phyloP scores from a whole-genome alignment of 2,113 vertebrate species.

The Lucifuga dentata region DNA sequence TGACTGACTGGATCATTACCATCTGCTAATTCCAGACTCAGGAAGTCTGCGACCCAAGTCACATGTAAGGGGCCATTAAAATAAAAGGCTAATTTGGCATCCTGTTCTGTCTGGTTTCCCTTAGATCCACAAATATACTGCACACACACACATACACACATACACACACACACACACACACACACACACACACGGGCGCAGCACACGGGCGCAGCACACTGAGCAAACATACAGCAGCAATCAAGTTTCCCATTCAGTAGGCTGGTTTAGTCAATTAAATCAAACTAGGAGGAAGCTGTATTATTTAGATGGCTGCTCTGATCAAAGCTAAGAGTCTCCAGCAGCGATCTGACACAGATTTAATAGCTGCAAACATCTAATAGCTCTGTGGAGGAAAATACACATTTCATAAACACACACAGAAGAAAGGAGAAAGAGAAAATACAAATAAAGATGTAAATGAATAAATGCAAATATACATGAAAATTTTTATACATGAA shows the following conservation, averaged over 20 bases:
- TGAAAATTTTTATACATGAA: background rate
- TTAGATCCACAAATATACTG: conserved; percentile 26
- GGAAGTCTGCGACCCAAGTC: conserved; percentile 65
- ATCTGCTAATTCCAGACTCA: conserved; percentile 60
- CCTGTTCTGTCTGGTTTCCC: conserved; percentile 50
- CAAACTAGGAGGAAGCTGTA: conserved; percentile 63
- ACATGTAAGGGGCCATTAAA: conserved; percentile 39
- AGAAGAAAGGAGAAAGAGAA: conserved; percentile 6
- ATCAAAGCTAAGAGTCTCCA: conserved; percentile 67
- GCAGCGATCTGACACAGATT: conserved; percentile 47
- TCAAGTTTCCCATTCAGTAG: conserved; percentile 53
- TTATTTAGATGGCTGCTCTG: conserved; percentile 63
- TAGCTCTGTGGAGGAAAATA: conserved; percentile 42
- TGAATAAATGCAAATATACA: conserved; percentile 2
- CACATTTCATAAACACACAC: conserved; percentile 39
- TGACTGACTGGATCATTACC: conserved; percentile 52
- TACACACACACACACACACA: conserved; percentile 22
- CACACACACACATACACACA: conserved; percentile 24
- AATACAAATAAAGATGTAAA: conserved; percentile 3
- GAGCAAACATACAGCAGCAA: conserved; percentile 55
- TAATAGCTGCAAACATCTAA: conserved; percentile 57
- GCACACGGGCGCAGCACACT: conserved; percentile 37
- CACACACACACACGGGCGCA: conserved; percentile 34
- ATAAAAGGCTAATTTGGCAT: conserved; percentile 56
- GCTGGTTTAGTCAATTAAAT: conserved; percentile 67